phyloP scores from a whole-genome alignment of 2,113 vertebrate species.

The Struthidea cinerea region DNA sequence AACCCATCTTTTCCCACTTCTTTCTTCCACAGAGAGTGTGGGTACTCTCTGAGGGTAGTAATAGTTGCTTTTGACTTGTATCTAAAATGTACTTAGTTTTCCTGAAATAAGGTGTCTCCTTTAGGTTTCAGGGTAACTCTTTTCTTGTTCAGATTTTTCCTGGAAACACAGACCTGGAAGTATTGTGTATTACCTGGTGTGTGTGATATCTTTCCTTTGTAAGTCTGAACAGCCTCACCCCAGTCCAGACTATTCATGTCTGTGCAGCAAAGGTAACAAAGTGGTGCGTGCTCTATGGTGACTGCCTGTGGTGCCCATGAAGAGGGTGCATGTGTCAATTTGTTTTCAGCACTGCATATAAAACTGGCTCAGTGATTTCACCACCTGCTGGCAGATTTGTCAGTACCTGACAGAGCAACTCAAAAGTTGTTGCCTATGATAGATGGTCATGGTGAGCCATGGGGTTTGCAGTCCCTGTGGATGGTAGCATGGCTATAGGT shows the following conservation, averaged over 20 bases:
- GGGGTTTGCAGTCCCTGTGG: neutral
- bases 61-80: neutral
- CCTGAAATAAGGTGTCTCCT: neutral
- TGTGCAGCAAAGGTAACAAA: neutral
- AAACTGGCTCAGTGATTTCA: neutral
- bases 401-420: neutral
- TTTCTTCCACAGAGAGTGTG: rapidly evolving
- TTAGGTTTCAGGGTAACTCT: neutral
- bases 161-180: neutral
- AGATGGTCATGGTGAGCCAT: neutral
- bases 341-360: neutral
- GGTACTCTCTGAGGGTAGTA: neutral
- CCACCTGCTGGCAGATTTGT: neutral
- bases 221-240: neutral
- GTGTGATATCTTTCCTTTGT: neutral
- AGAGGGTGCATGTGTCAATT: neutral
- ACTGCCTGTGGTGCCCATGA: neutral
- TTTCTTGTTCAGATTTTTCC: neutral
- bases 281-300: neutral
- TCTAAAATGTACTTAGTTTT: neutral
- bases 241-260: neutral
- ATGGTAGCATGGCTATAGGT: neutral
- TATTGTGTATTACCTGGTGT: neutral
- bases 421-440: neutral
- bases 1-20: neutral